Conservation (phyloP, 2,797 vertebrate species). For the Tokudaia tokunoshimensis region DNA sequence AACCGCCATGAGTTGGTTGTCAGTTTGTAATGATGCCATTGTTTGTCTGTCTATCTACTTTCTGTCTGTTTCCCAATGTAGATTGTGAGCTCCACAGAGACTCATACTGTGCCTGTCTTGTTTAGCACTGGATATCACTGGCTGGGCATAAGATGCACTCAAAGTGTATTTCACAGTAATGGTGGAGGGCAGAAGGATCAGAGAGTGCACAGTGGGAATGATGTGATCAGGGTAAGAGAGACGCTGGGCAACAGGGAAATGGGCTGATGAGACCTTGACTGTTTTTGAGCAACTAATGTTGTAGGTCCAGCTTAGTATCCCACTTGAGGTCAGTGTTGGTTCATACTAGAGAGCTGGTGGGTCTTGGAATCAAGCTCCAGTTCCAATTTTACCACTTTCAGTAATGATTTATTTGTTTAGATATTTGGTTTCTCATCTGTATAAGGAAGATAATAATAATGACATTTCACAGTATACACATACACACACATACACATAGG, state of each 20-base stretch:
- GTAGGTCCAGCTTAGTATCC: fast-evolving
- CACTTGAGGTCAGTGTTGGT: not conserved
- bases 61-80: not conserved
- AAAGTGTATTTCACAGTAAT: not conserved
- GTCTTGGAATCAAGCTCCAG: not conserved
- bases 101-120: not conserved
- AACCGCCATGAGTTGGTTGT: not conserved
- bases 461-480: not conserved
- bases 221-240: not conserved
- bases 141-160: too few relatives aligned
- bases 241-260: not conserved
- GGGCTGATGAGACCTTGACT: too few relatives aligned
- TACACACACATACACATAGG: not conserved
- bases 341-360: not conserved
- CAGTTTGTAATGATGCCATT: not conserved
- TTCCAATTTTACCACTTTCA: not conserved
- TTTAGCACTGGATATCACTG: not conserved
- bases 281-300: not conserved
- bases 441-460: not conserved
- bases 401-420: not conserved
- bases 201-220: too few relatives aligned
- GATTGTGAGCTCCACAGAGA: not conserved
- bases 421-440: not conserved
- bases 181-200: not conserved
- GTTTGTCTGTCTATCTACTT: not conserved